phyloP scores from a whole-genome alignment of 2,113 vertebrate genomes.

The Ibidorhyncha struthersii region DNA sequence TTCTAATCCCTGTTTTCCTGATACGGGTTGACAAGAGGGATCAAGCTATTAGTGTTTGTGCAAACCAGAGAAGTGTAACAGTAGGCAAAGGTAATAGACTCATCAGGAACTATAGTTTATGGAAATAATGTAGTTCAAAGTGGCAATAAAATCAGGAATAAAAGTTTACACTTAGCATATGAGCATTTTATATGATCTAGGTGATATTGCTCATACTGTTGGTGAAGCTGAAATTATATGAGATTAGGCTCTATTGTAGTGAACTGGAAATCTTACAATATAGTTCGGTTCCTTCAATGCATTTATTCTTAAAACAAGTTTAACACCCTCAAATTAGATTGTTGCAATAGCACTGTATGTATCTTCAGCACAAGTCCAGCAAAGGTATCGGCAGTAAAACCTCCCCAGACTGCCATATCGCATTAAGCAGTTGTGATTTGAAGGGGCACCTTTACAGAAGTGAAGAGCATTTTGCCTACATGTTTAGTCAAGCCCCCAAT shows the following conservation, averaged over 20 bases:
- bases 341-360: accelerated
- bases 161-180: background rate
- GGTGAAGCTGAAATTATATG: background rate
- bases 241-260: background rate
- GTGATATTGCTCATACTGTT: background rate
- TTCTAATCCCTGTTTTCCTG: background rate
- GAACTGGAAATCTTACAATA: background rate
- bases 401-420: background rate
- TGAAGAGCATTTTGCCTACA: background rate
- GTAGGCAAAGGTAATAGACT: background rate
- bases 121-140: background rate
- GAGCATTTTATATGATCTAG: background rate
- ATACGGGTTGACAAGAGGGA: background rate
- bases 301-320: background rate
- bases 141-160: background rate
- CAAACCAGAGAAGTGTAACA: background rate
- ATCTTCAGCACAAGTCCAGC: background rate
- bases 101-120: background rate
- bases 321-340: background rate
- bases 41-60: background rate
- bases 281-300: background rate
- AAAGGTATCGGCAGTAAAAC: background rate
- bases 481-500: background rate
- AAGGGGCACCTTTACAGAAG: background rate
- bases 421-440: background rate